Base-by-base conservation (phyloP, 2,113 vertebrate genomes). In the Phylloscopus whistleri region DNA sequence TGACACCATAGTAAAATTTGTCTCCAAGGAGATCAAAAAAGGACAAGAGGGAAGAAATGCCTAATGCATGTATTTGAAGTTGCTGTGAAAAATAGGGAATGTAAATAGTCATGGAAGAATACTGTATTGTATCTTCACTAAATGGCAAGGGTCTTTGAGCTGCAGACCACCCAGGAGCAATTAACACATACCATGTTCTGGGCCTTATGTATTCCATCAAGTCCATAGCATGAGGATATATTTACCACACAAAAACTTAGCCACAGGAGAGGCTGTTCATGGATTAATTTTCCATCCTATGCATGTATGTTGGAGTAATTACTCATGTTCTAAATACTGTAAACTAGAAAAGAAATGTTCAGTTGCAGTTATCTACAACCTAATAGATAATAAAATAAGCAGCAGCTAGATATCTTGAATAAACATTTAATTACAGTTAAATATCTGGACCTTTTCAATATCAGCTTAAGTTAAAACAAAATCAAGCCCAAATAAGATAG, bases 31-130 rank as follows among this genome's bases (percentile, higher is more conserved):
- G 39, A 90, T 94, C 51, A 96, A 94, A 95, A 88, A 68, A 58
- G 31, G 31, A 28, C 56, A 83, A 90, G 60, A 70, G 23, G n/a
- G 63, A 58, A 92, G 63, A 90, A 86, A 78, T 74, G 92, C 17
- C n/a, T 80, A 37, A 80, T 90, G 52, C 72, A 64, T 53, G 64
- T 48, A 75, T 95, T 94, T 97, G 95, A 96, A 96, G 94, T 88
- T 89, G 49, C 55, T 94, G 49, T 12, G 52, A 86, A 89, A 93
- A 70, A 69, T 1, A 48, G 84, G 41, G 82, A 90, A 92, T 81
- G 83, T 70, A 91, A 96, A 96, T 64, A 94, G 75, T 35, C 63
- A 43, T 78, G 90, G 82, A 95, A 96, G 35, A 97, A 94, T 86
- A 77, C 39, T 94, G 35, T 78, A 94, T 94, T 97, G 86, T 92